Percentiles rank a stretch among this genome's conserved stretches.
phyloP scores from a whole-genome alignment of 1,140 invertebrate species.

The Calliopsis andreniformis region DNA sequence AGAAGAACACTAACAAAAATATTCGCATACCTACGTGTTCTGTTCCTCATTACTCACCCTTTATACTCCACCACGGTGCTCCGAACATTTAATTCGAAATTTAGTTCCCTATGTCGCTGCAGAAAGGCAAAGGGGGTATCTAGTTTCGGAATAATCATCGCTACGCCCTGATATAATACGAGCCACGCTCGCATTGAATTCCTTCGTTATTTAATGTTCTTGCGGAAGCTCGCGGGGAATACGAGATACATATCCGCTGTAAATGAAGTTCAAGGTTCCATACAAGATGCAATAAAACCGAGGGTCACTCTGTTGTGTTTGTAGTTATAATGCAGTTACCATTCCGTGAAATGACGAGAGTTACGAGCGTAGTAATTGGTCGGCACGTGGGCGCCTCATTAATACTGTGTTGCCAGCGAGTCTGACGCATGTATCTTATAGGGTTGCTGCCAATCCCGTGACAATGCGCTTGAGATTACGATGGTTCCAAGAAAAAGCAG shows the following conservation, averaged over 20 bases:
- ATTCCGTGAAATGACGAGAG: constrained; percentile 35
- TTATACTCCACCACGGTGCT: too few relatives aligned
- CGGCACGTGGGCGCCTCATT: constrained; percentile 67
- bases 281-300: constrained; percentile 9
- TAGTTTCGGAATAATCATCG: constrained; percentile 35
- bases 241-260: constrained; percentile 22
- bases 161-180: constrained; percentile 18
- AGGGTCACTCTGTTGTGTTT: background rate
- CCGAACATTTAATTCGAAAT: background rate
- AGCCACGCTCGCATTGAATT: background rate
- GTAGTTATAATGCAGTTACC: constrained; percentile 32
- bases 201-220: constrained; percentile 18
- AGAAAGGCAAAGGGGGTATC: background rate
- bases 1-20: too few relatives aligned
- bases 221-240: constrained; percentile 20
- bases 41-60: too few relatives aligned
- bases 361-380: constrained; percentile 52
- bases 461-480: constrained; percentile 1
- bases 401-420: constrained; percentile 48
- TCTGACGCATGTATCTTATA: constrained; percentile 24
- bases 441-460: constrained; percentile 1
- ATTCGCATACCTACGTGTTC: too few relatives aligned
- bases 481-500: background rate
- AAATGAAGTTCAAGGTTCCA: constrained; percentile 20
- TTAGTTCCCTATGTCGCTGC: background rate